These are phyloP conservation scores for Clunio marinus DNA, from an alignment of 2,888 invertebrate genomes.

Conservation along the genomic window DNA sequence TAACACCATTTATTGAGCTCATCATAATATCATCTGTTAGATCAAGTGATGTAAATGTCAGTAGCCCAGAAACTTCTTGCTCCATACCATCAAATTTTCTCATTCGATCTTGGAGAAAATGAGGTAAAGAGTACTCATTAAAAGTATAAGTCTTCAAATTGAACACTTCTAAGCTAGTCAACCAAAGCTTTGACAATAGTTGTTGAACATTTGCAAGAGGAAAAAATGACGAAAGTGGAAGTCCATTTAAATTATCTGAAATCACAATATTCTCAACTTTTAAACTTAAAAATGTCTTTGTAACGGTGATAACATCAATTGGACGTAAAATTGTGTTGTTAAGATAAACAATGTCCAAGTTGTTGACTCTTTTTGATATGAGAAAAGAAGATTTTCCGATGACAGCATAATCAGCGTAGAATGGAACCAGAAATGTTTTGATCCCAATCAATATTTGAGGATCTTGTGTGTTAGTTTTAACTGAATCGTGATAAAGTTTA, in stretches of 20 bases:
- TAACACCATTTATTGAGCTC: not conserved
- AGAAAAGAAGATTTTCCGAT: not conserved
- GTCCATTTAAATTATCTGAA: not conserved
- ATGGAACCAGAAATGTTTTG: not conserved
- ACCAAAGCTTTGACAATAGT: not conserved
- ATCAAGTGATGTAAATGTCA: not conserved
- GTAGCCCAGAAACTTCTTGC: not conserved
- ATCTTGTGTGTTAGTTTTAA: not conserved
- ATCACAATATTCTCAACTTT: not conserved
- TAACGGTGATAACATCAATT: not conserved
- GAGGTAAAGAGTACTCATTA: not conserved
- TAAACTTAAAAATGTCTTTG: not conserved
- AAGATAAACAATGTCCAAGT: not conserved
- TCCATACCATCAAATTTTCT: not conserved
- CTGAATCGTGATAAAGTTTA: not conserved
- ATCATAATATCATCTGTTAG: constrained; percentile 6
- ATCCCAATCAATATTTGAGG: not conserved
- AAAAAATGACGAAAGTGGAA: not conserved
- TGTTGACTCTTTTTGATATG: not conserved
- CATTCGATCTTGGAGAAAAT: constrained; percentile 13
- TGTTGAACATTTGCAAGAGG: not conserved
- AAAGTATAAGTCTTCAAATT: not conserved
- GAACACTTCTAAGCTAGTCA: not conserved
- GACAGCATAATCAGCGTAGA: not conserved
- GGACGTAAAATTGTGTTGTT: not conserved